Evolutionary conservation across 2,797 vertebrate species (phyloP), one percentile per base, ranked within the genome.

Genomic region (Hoplostethus mediterraneus): DNA sequence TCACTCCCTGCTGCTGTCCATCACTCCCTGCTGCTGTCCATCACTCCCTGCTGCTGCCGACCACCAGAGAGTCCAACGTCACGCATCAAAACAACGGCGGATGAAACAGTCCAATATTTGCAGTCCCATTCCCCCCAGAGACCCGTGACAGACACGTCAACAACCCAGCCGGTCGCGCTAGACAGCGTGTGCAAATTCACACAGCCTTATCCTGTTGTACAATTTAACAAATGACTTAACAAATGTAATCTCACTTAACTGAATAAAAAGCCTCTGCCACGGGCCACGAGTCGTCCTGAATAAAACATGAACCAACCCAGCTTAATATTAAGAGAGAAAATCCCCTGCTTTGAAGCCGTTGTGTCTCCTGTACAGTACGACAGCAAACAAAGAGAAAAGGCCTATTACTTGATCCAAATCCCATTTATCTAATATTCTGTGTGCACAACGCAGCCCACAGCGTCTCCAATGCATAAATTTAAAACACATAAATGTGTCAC

Each of bases 181-280:
- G 10, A 25, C 78, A n/a, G 51, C 5, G 55, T 57, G 53, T 79
- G 82, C 68, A 73, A 51, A 87, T 75, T 61, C 68, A 75, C 73
- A 83, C 74, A 33, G 72, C 68, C 68, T 82, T 67, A 71, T 82
- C 82, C 82, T 77, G 82, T 80, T 77, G 56, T 87, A 86, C 85
- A 82, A 88, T 88, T 91, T 88, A 89, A 90, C 88, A 89, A 91
- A 85, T 72, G 80, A 87, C 82, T 90, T 87, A 91, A 91, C 84
- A 88, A 87, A 92, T 86, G 80, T 89, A 86, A 90, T 91, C 84
- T 90, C 78, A 82, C 79, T 87, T 87, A 87, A 85, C 60, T 42
- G 77, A 79, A 84, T 76, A 74, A 81, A 78, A 86, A 76, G 77
- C 64, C 69, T 57, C 33, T 31, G 78, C 92, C 84, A 84, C 62